Evolutionary conservation across 2,113 vertebrate species (phyloP).

Genomic region (Pica pica): DNA sequence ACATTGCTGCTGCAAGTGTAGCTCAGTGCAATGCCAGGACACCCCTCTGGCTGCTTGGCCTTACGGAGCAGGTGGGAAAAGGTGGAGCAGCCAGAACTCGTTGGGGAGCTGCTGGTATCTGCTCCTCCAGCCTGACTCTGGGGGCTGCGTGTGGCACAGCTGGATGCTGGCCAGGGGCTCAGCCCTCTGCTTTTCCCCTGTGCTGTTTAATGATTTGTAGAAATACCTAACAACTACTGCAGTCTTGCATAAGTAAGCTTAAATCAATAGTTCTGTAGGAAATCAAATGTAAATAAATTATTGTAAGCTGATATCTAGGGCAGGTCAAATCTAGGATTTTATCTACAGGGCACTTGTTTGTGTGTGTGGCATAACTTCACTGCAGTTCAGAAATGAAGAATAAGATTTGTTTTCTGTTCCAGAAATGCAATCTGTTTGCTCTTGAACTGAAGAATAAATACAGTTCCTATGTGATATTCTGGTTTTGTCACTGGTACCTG

Average conservation of each 20-base stretch:
- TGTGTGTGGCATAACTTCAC: neutral
- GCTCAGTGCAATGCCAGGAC: neutral
- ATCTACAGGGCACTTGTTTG: neutral
- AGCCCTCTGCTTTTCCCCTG: accelerated
- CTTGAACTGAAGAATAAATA: neutral
- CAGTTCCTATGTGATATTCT: neutral
- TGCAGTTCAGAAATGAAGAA: neutral
- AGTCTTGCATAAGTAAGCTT: neutral
- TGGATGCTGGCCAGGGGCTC: neutral
- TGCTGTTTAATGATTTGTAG: neutral
- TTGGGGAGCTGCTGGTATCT: neutral
- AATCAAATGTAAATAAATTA: neutral
- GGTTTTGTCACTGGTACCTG: neutral
- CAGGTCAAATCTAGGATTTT: neutral
- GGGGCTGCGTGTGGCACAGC: accelerated
- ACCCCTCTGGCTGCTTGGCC: neutral
- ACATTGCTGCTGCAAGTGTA: accelerated
- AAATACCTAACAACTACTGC: neutral
- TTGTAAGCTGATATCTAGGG: neutral
- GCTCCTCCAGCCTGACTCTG: neutral
- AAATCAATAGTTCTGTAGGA: neutral
- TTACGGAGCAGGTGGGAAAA: neutral
- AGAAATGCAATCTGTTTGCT: neutral
- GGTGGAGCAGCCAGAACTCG: neutral
- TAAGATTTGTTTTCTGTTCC: neutral